Base-by-base conservation (phyloP, 64 coral and sea anemone species). In the Pocillopora damicornis region DNA sequence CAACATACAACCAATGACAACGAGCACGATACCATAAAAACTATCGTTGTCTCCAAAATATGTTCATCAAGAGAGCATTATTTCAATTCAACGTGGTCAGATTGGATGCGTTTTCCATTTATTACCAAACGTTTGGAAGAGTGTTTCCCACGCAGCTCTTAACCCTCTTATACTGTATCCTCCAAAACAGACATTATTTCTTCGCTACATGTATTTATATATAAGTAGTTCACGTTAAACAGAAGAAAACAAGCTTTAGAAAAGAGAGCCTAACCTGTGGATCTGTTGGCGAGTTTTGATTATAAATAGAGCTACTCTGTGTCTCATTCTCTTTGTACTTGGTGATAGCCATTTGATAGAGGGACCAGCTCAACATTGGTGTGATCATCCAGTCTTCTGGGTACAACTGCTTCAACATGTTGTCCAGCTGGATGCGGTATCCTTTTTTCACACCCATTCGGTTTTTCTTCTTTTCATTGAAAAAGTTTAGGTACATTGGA, bases 271-370 rank as follows among this genome's bases (percentile, higher is more conserved):
- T 76, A 63, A 98, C 85, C 68, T 85, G 72, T 11, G 95, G 95
- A 72, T 93, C 65, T 25, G 73, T 71, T 16, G 80, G 86, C 45
- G 75, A 63, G 61, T 90, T 91, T 65, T 94, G 89, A 75, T 92
- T 92, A 59, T 86, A 92, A 25, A 92, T 79, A 65, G 73, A 92
- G 15, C 71, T 86, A 22, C 94, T 95, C n/a, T 86, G 60, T 20
- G 74, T 63, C 61, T 94, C 93, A 25, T 59, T 91, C 61, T 90
- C 77, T 63, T 91, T 85, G 38, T 65, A 91, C 59, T 75, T 91
- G 17, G 89, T 91, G 37, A 91, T 81, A 68, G 89, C 89, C 59
- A 91, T 75, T 76, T 91, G 89, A 25, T 91, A 91, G 42, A 91
- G 89, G 65, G 89, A 91, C 89, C 89, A 91, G 37, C 89, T 86